Evolutionary conservation across 92 coral and sea anemone species (phyloP), one percentile per base, ranked within the genome.

Genomic region (Palythoa caribaeorum): DNA sequence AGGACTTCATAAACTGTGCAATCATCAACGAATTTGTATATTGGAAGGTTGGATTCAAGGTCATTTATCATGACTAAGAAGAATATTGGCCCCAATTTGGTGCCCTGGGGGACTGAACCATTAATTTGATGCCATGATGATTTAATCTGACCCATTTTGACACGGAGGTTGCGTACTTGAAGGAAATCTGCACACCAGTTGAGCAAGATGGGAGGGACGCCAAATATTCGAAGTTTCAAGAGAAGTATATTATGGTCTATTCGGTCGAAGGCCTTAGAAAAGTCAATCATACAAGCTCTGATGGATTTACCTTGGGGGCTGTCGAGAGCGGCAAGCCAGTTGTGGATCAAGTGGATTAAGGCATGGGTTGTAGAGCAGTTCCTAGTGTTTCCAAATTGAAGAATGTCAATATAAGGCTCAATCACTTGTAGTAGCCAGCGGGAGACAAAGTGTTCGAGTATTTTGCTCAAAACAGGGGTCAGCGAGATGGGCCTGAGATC

Each of bases 181-280:
- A 92, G 92, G 74, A 92, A 92, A 62, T 79, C 73, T 44, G 88
- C 87, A 59, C 92, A 92, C 94, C 90, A 84, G 54, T 88, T 89
- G 17, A 92, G 66, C 3, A 92, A 90, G 37, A 89, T 52, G 44
- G 76, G 81, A 8, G 84, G 92, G 17, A 84, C 77, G 51, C 72
- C 70, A 60, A 84, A 60, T 39, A 76, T 51, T 8, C 68, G 76
- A 15, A 91, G 92, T 73, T 91, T 91, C 17, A 2, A 16, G 13
- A 89, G 20, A 5, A 83, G 65, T 14, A 91, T 88, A 59, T 83
- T 88, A 52, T 91, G 87, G 77, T 83, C 94, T 3, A 84, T 88
- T 38, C 94, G 17, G 44, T 84, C 90, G 44, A 89, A 92, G 12
- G 90, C 94, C 38, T 89, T 92, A 2, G 94, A 92, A 89, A 92